Evolutionary conservation across 2,797 vertebrate genomes (phyloP), one percentile per base, ranked within the genome.

Genomic region (Pogoniulus pusillus): DNA sequence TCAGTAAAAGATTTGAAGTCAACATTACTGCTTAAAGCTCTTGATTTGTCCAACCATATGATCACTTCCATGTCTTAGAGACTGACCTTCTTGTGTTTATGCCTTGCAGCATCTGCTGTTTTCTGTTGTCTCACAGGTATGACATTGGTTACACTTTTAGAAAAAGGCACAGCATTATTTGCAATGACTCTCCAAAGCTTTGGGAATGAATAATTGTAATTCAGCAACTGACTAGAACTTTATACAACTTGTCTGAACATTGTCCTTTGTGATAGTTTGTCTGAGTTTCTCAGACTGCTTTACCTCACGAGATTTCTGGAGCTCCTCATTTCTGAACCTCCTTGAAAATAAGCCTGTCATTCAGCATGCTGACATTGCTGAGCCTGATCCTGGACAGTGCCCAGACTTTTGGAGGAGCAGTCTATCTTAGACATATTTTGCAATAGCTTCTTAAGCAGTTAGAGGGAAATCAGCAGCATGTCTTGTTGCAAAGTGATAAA

Each of bases 391-490:
- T 89, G 85, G 71, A 81, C n/a, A 73, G 73, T 62, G 65, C 85
- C 39, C 75, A 93, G 80, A 74, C 59, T 71, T 89, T 51, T 35
- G 89, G 68, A 82, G 68, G 45, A 81, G 57, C 64, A 82, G 43
- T 53, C 85, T 70, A 57, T 4, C 4, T 34, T 79, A 73, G 62
- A 77, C 58, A 57, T 77, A 69, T 65, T 90, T 93, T 86, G 63
- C 74, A 85, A 66, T 43, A 82, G 20, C 32, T 89, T 78, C 92
- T 86, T 87, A 85, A 91, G 72, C 49, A 68, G 70, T 79, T 39
- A 86, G 71, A 73, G 37, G 74, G 29, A 92, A 93, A 86, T 51
- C 65, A 65, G 66, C n/a, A 85, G 76, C 72, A 87, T 79, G 91
- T 85, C 70, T n/a, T 63, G 18, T 35, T 45, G 34, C 34, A 62